Conservation (phyloP, 2,888 invertebrate species). For the Eristalis arbustorum region DNA sequence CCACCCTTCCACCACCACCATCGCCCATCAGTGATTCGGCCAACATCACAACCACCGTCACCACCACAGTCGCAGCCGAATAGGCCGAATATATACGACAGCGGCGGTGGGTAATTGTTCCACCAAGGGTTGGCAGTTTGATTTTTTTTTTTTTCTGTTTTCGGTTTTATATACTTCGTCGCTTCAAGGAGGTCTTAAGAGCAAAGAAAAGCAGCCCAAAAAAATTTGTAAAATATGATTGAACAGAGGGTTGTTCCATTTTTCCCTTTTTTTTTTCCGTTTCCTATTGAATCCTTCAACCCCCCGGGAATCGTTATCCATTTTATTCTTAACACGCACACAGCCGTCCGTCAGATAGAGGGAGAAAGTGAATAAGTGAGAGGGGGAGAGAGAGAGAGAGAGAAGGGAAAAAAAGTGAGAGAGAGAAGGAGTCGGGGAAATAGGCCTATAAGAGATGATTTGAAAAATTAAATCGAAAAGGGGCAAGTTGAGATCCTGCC, state of each 20-base stretch:
- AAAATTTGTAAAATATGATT: constrained; percentile 35
- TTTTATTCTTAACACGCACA: constrained; percentile 19
- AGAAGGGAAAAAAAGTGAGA: background rate
- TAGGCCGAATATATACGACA: background rate
- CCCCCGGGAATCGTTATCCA: constrained; percentile 32
- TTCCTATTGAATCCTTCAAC: background rate
- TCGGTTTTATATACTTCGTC: constrained; percentile 3
- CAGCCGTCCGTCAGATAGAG: background rate
- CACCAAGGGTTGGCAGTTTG: constrained; percentile 6
- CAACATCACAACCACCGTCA: background rate
- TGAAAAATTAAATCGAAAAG: background rate
- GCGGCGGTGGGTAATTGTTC: background rate
- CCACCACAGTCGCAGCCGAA: background rate
- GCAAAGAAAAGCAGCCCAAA: constrained; percentile 4
- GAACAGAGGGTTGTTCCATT: constrained; percentile 35
- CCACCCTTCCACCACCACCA: background rate
- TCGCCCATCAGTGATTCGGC: background rate
- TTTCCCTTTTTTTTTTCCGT: background rate
- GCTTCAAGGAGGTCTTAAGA: background rate
- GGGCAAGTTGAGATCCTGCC: background rate
- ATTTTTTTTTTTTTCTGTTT: background rate
- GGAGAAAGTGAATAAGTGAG: background rate
- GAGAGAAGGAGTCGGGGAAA: background rate
- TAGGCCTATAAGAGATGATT: background rate
- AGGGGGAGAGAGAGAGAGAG: background rate